Conservation (phyloP, 2,888 invertebrate genomes). For the Deilephila porcellus region DNA sequence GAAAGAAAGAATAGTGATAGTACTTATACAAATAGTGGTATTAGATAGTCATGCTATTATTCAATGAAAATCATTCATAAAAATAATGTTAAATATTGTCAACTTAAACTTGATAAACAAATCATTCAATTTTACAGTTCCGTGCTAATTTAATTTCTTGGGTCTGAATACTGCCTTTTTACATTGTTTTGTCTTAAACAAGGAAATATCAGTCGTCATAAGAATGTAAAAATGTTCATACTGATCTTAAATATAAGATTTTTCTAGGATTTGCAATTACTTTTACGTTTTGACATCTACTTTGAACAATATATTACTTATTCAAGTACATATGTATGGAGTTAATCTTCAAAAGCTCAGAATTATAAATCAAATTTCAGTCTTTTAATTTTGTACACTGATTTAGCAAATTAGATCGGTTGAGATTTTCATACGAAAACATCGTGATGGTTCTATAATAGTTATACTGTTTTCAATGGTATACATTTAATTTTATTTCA, state of each 20-base stretch:
- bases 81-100: not conserved
- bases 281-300: no score
- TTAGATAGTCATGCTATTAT: not conserved
- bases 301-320: no score
- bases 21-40: not conserved
- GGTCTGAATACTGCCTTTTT: not conserved
- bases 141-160: not conserved
- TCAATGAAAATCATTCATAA: not conserved
- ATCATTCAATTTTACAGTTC: not conserved
- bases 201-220: not conserved
- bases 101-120: not conserved
- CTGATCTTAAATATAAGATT: not conserved
- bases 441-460: no score
- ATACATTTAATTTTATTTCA: no score
- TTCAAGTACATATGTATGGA: no score
- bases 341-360: no score
- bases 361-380: no score
- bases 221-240: not conserved
- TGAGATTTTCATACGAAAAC: no score
- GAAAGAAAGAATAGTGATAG: no score
- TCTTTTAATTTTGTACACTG: no score
- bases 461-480: no score
- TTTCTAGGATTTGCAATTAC: not conserved
- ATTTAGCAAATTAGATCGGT: no score
- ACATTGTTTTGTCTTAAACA: not conserved